Base-by-base conservation (phyloP, 2,113 vertebrate species). In the Ochotona curzoniae region DNA sequence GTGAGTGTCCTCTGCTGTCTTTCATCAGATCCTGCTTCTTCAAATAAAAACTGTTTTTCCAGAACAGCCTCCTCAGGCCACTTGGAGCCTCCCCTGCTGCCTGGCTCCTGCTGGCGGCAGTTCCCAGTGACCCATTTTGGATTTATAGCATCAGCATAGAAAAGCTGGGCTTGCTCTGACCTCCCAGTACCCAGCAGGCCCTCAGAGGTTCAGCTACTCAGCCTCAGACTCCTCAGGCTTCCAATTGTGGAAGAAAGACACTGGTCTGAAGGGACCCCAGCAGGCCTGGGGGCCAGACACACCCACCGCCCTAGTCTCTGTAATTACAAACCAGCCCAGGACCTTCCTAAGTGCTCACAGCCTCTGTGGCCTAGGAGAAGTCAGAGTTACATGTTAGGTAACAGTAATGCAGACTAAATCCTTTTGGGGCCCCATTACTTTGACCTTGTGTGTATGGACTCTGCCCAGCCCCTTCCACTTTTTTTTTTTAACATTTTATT, bases 111-210 rank as follows among this genome's bases (percentile, higher is more conserved):
- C 75, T 86, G 84, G 75, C 6, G 35, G 47, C 0, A 6, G 44
- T 67, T 70, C 4, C 71, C 57, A 12, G 35, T 4, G 51, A 87
- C 78, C 83, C 82, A 87, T 60, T 95, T 94, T 60, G 83, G 82
- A 60, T 84, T 76, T 74, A 64, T n/a, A 38, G 71, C 70, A 47
- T 66, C 71, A 64, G 44, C 60, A 79, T n/a, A 63, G 92, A 93
- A 91, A 23, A 1, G 2, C 57, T n/a, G 25, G 2, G 21, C n/a
- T 64, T 49, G n/a, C 51, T 57, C 54, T 78, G 63, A 47, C n/a
- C n/a, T n/a, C 32, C 83, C 47, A 57, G 57, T 4, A 49, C 8
- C 3, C 28, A 49, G 49, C 44, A 60, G 32, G 6, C 17, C 47
- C n/a, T 47, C 3, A 44, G 49, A 67, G 61, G 7, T 54, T 80